These are phyloP conservation scores for Xenopus tropicalis DNA, from an alignment of 2,113 vertebrate species.

Conservation along the genomic window DNA sequence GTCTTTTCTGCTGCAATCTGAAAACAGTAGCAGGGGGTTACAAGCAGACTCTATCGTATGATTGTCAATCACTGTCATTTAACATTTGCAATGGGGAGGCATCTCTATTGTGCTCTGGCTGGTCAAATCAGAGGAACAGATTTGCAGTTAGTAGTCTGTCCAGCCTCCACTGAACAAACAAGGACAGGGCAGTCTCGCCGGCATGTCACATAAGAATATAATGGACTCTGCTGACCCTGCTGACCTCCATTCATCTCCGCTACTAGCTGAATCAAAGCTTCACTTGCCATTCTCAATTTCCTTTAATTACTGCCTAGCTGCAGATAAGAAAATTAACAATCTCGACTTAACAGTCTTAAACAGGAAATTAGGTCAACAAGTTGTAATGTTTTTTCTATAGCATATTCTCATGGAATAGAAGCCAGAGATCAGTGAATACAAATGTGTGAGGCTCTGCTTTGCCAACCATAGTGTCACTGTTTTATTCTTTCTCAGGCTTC, in stretches of 20 bases:
- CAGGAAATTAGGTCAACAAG: constrained; percentile 77
- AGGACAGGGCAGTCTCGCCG: constrained; percentile 66
- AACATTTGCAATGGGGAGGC: constrained; percentile 71
- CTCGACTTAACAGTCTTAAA: constrained; percentile 71
- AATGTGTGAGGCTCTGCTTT: too few species aligned
- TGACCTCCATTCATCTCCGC: constrained; percentile 79
- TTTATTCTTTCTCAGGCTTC: too few species aligned
- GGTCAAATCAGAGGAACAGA: constrained; percentile 82
- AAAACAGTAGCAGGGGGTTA: constrained; percentile 79
- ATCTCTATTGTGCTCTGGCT: constrained; percentile 79
- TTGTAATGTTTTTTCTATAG: constrained; percentile 68
- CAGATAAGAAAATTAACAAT: constrained; percentile 83
- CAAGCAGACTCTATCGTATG: constrained; percentile 70
- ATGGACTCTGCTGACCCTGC: constrained; percentile 71
- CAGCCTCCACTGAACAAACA: constrained; percentile 79
- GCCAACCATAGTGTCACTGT: too few species aligned
- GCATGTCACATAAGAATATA: constrained; percentile 77
- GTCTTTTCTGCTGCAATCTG: constrained; percentile 71
- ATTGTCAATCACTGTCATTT: constrained; percentile 82
- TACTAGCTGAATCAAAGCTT: constrained; percentile 79
- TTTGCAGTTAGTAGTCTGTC: constrained; percentile 77
- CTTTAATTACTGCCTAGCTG: constrained; percentile 85
- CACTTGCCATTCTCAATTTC: constrained; percentile 84
- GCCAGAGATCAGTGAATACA: constrained; percentile 10
- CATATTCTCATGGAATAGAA: constrained; percentile 67